Percentiles rank a stretch among this genome's conserved stretches.
Conservation (phyloP, 2,888 invertebrate species). For the Galeruca laticollis region DNA sequence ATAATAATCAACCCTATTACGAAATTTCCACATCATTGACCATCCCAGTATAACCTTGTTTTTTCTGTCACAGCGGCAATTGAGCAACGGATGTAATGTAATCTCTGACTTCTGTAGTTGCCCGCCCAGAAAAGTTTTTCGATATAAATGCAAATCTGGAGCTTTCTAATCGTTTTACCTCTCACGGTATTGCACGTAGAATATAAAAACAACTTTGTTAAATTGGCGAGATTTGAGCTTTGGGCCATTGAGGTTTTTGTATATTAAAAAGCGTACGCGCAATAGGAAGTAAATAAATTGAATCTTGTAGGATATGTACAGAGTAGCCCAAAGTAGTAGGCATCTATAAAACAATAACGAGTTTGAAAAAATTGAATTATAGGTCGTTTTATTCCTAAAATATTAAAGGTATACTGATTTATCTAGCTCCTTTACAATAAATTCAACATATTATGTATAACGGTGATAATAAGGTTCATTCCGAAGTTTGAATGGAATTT, state of each 20-base stretch:
- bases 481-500: too few relatives aligned
- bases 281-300: neutral
- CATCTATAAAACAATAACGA: too few relatives aligned
- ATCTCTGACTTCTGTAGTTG: constrained; percentile 23
- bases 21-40: constrained; percentile 47
- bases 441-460: too few relatives aligned
- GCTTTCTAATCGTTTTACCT: constrained; percentile 23
- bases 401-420: too few relatives aligned
- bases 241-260: neutral
- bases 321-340: too few relatives aligned
- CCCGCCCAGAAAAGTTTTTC: constrained; percentile 28
- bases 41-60: constrained; percentile 39
- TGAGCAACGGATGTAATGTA: constrained; percentile 22
- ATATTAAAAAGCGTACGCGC: neutral
- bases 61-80: constrained; percentile 26
- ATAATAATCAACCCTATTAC: constrained; percentile 43
- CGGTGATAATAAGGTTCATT: too few relatives aligned
- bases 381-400: too few relatives aligned
- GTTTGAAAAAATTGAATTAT: too few relatives aligned
- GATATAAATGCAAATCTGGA: constrained; percentile 37
- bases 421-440: too few relatives aligned
- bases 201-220: constrained; percentile 20
- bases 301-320: neutral
- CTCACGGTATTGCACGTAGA: neutral
- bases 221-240: constrained; percentile 13